Percentiles rank a stretch among this genome's conserved stretches.
These are phyloP conservation scores for Rissa tridactyla DNA, from an alignment of 2,113 vertebrate species.

Conservation along the genomic window DNA sequence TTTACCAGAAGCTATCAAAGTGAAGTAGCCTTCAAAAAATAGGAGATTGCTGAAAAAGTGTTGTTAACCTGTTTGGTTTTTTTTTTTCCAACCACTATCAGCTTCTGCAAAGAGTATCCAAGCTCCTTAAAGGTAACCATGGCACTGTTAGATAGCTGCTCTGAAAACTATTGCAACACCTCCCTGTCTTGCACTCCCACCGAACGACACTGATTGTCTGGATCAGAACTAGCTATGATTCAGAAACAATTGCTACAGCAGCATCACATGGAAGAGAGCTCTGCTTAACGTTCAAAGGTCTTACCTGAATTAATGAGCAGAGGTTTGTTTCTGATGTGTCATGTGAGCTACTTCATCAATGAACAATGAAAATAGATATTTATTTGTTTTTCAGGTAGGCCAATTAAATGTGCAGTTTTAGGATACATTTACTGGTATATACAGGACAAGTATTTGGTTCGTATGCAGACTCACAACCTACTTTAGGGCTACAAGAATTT, in stretches of 20 bases:
- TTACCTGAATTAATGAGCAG: background rate
- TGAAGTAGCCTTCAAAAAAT: background rate
- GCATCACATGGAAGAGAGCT: background rate
- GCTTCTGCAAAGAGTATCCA: background rate
- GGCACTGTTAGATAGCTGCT: background rate
- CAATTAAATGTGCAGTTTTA: background rate
- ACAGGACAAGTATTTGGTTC: background rate
- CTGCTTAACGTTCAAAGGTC: background rate
- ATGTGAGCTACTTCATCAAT: background rate
- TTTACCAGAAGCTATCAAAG: background rate
- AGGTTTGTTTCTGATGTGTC: background rate
- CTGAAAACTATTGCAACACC: background rate
- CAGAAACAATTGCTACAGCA: background rate
- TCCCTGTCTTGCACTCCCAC: background rate
- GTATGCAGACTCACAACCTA: background rate
- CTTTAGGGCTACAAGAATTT: background rate
- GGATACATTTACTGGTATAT: background rate
- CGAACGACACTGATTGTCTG: background rate
- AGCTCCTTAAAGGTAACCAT: background rate
- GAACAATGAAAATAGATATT: background rate
- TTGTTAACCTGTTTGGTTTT: too few relatives aligned
- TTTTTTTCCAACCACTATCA: background rate
- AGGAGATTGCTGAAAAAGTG: background rate
- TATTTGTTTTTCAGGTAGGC: background rate
- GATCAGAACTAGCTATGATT: background rate